A percentile compares a stretch with the other conserved stretches of the same genome.
These are phyloP conservation scores for Syrphus vitripennis DNA, from an alignment of 2,888 invertebrate genomes.

Conservation along the genomic window DNA sequence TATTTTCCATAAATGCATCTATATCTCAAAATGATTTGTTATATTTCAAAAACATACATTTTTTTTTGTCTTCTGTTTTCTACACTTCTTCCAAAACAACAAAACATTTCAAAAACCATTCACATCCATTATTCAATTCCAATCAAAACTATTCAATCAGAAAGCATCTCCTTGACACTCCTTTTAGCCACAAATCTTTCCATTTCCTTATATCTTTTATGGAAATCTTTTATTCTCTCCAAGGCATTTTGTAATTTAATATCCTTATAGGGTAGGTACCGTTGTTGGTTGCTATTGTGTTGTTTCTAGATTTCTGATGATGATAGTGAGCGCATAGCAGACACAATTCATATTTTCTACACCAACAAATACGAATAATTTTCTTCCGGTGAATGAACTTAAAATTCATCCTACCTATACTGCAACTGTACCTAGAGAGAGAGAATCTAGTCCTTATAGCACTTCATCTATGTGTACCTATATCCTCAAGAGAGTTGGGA, in stretches of 20 bases:
- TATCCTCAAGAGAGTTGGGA: not conserved
- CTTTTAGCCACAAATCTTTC: slow-evolving; percentile 7
- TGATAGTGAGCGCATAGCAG: not conserved
- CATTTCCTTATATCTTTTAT: not conserved
- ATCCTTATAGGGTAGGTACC: too few species aligned
- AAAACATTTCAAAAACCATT: not conserved
- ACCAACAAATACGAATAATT: slow-evolving; percentile 26
- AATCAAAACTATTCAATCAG: not conserved
- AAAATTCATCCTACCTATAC: not conserved
- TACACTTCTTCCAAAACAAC: not conserved
- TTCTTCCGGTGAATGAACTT: slow-evolving; percentile 54
- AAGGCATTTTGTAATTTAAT: slow-evolving; percentile 3
- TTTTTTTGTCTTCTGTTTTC: too few species aligned
- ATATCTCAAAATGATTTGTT: too few species aligned
- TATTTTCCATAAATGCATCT: not conserved
- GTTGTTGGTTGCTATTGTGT: not conserved
- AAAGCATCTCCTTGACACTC: not conserved
- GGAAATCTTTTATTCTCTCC: not conserved
- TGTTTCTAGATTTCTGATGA: not conserved
- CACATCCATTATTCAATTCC: not conserved
- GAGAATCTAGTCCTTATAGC: slow-evolving; percentile 7
- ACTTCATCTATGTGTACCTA: not conserved
- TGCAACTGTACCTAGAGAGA: too few species aligned
- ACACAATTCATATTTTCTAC: slow-evolving; percentile 49
- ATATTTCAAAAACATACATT: too few species aligned